These are phyloP conservation scores for Hydriomena furcata DNA, from an alignment of 2,888 invertebrate genomes.

Conservation along the genomic window DNA sequence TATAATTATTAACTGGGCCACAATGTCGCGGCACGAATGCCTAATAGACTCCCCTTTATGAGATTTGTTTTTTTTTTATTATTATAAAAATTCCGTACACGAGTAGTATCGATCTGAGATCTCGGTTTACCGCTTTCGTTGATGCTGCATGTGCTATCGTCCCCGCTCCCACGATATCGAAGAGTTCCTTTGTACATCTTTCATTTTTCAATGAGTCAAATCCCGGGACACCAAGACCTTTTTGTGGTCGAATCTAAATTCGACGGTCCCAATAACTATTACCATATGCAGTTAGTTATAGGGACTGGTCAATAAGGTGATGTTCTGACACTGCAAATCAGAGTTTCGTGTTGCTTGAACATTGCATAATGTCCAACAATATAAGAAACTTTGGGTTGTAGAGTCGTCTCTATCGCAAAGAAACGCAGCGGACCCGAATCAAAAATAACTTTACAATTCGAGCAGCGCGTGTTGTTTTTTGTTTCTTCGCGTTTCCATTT, in stretches of 20 bases:
- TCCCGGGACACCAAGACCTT: neutral
- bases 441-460: conserved; percentile 6
- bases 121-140: conserved; percentile 73
- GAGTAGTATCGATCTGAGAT: conserved; percentile 73
- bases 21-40: conserved; percentile 81
- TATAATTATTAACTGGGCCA: conserved; percentile 78
- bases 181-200: neutral
- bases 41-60: conserved; percentile 79
- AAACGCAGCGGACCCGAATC: conserved; percentile 10
- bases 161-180: conserved; percentile 32
- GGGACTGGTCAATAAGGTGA: neutral
- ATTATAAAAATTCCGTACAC: conserved; percentile 64
- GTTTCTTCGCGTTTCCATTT: neutral
- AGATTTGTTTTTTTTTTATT: conserved; percentile 61
- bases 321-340: neutral
- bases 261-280: neutral
- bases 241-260: neutral
- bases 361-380: neutral
- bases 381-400: conserved; percentile 6
- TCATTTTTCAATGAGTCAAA: conserved; percentile 1
- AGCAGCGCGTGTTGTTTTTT: neutral
- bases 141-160: conserved; percentile 70
- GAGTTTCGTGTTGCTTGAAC: neutral
- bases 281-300: neutral
- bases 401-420: conserved; percentile 8